phyloP scores from a whole-genome alignment of 2,888 invertebrate genomes.

The Pterobdella sp. region DNA sequence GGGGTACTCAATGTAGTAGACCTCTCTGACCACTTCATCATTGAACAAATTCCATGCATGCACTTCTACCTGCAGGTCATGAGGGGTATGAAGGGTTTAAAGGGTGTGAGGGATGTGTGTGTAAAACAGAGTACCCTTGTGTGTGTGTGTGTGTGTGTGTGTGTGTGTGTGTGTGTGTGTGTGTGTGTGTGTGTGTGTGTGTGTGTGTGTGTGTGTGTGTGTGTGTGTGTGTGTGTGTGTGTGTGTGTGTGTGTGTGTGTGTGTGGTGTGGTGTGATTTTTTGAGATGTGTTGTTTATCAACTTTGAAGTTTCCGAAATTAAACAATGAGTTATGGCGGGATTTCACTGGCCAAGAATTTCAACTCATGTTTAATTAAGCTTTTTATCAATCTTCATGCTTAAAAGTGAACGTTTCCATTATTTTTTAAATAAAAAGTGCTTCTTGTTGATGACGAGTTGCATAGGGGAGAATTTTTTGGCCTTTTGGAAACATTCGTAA shows the following conservation, averaged over 20 bases:
- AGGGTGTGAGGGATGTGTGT: not conserved
- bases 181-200: constrained; percentile 16
- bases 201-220: constrained; percentile 14
- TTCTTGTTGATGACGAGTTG: too few species aligned
- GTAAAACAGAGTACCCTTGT: not conserved
- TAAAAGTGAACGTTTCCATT: too few species aligned
- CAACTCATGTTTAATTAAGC: too few species aligned
- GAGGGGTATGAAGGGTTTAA: not conserved
- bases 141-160: not conserved
- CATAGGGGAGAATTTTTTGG: too few species aligned
- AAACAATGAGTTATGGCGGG: too few species aligned
- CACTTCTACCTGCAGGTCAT: not conserved
- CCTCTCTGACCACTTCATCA: constrained; percentile 21
- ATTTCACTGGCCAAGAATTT: too few species aligned
- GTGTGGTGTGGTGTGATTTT: not conserved
- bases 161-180: constrained; percentile 8
- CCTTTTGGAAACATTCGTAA: too few species aligned
- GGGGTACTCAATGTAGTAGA: constrained; percentile 36
- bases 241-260: constrained; percentile 12
- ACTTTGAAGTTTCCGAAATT: too few species aligned
- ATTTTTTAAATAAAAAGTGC: too few species aligned
- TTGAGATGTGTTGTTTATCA: too few species aligned
- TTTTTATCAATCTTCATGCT: too few species aligned
- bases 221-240: constrained; percentile 16
- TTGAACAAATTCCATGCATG: constrained; percentile 28